These are phyloP conservation scores for Chloropsis cyanopogon DNA, from an alignment of 2,113 vertebrate genomes.

Conservation along the genomic window DNA sequence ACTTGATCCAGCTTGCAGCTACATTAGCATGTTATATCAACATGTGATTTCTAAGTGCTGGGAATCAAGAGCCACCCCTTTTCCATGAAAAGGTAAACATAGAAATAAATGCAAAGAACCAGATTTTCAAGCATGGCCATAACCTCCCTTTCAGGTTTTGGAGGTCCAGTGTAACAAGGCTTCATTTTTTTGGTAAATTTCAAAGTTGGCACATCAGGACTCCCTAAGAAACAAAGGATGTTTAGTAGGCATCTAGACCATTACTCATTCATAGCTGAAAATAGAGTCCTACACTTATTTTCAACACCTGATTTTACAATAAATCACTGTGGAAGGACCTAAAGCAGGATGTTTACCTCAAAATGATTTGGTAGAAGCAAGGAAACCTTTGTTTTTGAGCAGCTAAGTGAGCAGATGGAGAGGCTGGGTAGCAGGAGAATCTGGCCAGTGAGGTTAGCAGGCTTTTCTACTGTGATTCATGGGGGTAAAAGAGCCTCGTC, in stretches of 20 bases:
- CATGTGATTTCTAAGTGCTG: neutral
- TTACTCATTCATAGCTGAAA: neutral
- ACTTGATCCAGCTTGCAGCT: neutral
- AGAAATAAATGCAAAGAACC: neutral
- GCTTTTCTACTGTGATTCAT: slow-evolving; percentile 20
- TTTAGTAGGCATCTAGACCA: neutral
- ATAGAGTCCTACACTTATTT: neutral
- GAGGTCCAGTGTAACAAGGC: neutral
- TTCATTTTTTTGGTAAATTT: neutral
- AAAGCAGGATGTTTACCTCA: neutral
- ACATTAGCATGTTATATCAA: neutral
- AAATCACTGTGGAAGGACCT: neutral
- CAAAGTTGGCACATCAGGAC: neutral
- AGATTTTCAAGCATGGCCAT: neutral
- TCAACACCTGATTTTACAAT: neutral
- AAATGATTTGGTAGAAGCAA: neutral
- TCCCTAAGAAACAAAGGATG: neutral
- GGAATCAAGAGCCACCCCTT: neutral
- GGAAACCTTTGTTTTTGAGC: neutral
- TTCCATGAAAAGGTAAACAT: neutral
- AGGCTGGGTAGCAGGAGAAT: neutral
- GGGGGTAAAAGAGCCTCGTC: rapidly evolving
- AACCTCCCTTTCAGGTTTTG: neutral
- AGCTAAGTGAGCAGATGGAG: neutral
- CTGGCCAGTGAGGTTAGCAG: neutral